Evolutionary conservation across 2,888 invertebrate species (phyloP).

Genomic region (Tipula confusa): DNA sequence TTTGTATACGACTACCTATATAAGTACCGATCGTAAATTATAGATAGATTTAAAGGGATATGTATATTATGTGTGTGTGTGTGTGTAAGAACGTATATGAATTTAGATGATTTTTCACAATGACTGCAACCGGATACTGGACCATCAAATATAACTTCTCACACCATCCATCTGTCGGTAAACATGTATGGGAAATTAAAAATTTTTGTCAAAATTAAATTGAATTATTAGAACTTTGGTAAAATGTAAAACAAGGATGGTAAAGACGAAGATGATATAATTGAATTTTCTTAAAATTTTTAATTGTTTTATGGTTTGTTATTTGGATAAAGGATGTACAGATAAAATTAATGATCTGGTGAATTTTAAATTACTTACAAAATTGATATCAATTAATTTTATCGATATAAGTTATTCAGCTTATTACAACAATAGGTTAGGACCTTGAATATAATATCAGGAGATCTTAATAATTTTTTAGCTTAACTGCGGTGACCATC

Average conservation of each 20-base stretch:
- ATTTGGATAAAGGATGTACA: neutral
- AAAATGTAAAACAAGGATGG: neutral
- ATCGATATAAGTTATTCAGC: neutral
- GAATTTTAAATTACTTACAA: neutral
- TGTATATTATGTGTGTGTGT: neutral
- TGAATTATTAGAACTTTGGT: no score
- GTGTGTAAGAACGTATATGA: no score
- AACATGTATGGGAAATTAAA: neutral
- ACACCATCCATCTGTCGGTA: neutral
- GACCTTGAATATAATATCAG: no score
- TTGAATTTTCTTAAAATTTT: slow-evolving; percentile 7
- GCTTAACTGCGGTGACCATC: no score
- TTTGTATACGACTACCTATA: neutral
- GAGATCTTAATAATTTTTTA: no score
- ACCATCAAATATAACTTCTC: neutral
- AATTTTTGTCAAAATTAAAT: neutral
- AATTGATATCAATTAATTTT: neutral
- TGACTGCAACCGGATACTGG: neutral
- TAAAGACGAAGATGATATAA: neutral
- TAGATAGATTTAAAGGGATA: neutral
- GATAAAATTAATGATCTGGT: neutral
- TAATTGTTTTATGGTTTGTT: slow-evolving; percentile 25
- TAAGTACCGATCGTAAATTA: slow-evolving; percentile 9
- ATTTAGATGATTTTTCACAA: neutral
- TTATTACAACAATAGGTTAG: no score